Base-by-base conservation (phyloP, 2,888 invertebrate species). In the Ditula angustiorana region DNA sequence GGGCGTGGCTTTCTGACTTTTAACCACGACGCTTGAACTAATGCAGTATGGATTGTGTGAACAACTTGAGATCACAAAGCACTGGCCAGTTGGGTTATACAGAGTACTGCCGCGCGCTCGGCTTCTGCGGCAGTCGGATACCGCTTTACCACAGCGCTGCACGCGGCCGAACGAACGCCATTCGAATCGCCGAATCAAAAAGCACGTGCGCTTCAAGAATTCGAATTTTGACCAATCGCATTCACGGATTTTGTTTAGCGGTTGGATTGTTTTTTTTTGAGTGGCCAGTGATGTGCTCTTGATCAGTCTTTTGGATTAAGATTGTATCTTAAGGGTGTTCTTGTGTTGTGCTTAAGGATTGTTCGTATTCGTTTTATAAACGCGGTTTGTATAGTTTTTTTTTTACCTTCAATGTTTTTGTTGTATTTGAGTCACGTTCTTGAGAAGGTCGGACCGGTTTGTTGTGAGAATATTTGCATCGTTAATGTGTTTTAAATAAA, bases 1-100 rank as follows among this genome's bases (percentile, higher is more conserved):
- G 88, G 88, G 88, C 83, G 88, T 87, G 88, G 87, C 78, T 70
- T 37, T 49, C 61, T 87, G 88, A 87, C 78, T 70, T 37, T 49
- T 61, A 69, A n/a, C 52, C 59, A 44, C 44, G 13, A 52, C 4
- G 23, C 21, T 21, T 37, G 64, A 64, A 16, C 64, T 37, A 11
- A 26, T 16, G 11, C 10, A n/a, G 21, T 50, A 47, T 28, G 24
- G 13, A 23, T 13, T n/a, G 13, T 1, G 3, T 11, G 30, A 16
- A 19, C 35, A 21, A 16, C 28, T n/a, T 11, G 16, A 28, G 64
- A 37, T 64, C 59, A 41, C 11, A 7, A 16, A 47, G 24, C 13
- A 35, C 16, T 46, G 21, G 59, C 28, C 19, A 35, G 35, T 37
- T 16, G 10, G 49, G 26, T 28, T 16, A 19, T 7, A 19, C 55